These are phyloP conservation scores for Dynastes grantii DNA, from an alignment of 2,888 invertebrate species.

Conservation along the genomic window DNA sequence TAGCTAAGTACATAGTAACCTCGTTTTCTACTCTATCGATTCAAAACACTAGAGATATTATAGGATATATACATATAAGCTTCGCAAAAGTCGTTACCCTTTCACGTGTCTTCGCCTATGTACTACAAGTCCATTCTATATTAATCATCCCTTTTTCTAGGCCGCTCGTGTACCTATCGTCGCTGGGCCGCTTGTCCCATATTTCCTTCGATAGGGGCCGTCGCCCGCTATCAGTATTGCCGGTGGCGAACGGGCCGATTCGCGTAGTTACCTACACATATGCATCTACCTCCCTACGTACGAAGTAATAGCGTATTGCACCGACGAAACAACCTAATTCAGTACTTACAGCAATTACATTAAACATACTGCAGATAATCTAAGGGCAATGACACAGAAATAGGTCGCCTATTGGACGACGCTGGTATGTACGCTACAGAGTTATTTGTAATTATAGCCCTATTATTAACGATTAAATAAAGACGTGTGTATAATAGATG, in stretches of 20 bases:
- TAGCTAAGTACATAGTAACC: background rate
- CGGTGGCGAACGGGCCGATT: too few relatives aligned
- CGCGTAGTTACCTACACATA: background rate
- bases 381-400: constrained; percentile 29
- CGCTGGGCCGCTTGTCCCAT: background rate
- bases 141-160: constrained; percentile 24
- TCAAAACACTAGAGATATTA: background rate
- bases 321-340: constrained; percentile 35
- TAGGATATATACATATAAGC: background rate
- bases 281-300: background rate
- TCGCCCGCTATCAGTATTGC: background rate
- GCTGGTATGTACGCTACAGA: background rate
- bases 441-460: too few relatives aligned
- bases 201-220: constrained; percentile 5
- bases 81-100: background rate
- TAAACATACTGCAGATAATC: constrained; percentile 38
- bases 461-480: too few relatives aligned
- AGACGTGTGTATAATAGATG: too few relatives aligned
- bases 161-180: background rate
- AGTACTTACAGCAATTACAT: constrained; percentile 29
- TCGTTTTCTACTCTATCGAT: background rate
- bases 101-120: constrained; percentile 5
- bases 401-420: constrained; percentile 7
- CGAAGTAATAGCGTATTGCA: constrained; percentile 1
- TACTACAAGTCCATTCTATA: background rate